phyloP scores from a whole-genome alignment of 2,888 invertebrate genomes.

The Macropis europaea region DNA sequence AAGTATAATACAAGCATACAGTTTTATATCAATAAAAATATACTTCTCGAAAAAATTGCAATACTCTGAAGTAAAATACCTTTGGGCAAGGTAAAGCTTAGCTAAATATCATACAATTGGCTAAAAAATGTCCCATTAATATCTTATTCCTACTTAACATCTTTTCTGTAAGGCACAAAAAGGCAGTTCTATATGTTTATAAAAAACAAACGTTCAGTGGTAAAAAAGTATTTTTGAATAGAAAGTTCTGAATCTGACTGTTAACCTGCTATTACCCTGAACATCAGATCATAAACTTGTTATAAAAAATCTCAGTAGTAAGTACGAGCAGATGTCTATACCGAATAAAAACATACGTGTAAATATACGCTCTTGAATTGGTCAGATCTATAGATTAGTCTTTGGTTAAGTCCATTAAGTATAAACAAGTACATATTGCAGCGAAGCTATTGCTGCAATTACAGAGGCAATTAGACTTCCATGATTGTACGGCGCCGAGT shows the following conservation, averaged over 20 bases:
- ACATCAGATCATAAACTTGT: slow-evolving; percentile 29
- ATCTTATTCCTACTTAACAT: neutral
- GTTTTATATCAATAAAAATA: slow-evolving; percentile 42
- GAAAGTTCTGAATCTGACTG: slow-evolving; percentile 1
- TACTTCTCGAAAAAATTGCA: slow-evolving; percentile 39
- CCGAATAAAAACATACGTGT: slow-evolving; percentile 21
- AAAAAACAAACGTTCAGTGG: slow-evolving; percentile 4
- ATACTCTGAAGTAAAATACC: slow-evolving; percentile 12
- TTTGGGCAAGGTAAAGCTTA: slow-evolving; percentile 5
- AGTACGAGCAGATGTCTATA: slow-evolving; percentile 51
- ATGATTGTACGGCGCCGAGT: slow-evolving; percentile 81
- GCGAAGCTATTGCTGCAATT: slow-evolving; percentile 39
- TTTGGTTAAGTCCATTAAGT: slow-evolving; percentile 44
- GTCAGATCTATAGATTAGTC: slow-evolving; percentile 40
- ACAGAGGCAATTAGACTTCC: slow-evolving; percentile 55
- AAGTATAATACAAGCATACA: slow-evolving; percentile 37
- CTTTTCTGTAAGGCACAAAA: slow-evolving; percentile 31
- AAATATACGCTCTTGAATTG: slow-evolving; percentile 20
- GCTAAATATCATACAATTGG: slow-evolving; percentile 8
- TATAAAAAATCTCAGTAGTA: slow-evolving; percentile 39
- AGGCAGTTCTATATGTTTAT: slow-evolving; percentile 23
- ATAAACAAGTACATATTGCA: slow-evolving; percentile 47
- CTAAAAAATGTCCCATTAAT: slow-evolving; percentile 17
- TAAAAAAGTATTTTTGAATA: slow-evolving; percentile 8
- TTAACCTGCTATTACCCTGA: slow-evolving; percentile 17